phyloP scores from a whole-genome alignment of 2,797 vertebrate genomes.

The Pseudochaenichthys georgianus region DNA sequence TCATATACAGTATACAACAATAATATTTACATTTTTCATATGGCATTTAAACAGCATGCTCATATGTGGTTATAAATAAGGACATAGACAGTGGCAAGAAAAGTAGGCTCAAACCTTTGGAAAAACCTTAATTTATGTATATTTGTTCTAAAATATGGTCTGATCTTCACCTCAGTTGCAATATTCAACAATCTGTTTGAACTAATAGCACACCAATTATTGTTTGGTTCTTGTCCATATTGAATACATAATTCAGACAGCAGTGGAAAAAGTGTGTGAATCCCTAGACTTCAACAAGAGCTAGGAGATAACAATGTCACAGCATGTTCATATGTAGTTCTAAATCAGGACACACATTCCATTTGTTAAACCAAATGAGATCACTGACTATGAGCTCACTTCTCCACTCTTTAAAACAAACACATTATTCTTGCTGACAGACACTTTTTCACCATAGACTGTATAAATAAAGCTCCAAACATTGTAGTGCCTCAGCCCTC shows the following conservation, averaged over 20 bases:
- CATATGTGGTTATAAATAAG: slow-evolving; percentile 33
- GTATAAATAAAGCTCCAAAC: not conserved
- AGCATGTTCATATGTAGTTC: not conserved
- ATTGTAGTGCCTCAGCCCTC: slow-evolving; percentile 62
- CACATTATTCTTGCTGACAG: too few species aligned
- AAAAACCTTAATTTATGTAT: too few species aligned
- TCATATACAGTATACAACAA: slow-evolving; percentile 3
- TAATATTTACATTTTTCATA: not conserved
- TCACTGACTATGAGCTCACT: slow-evolving; percentile 9
- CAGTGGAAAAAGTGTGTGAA: too few species aligned
- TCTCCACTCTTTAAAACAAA: slow-evolving; percentile 1
- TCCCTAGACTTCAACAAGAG: too few species aligned
- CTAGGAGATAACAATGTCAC: not conserved
- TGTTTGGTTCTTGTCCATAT: too few species aligned
- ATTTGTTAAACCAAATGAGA: not conserved
- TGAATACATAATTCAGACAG: too few species aligned
- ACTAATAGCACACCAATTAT: too few species aligned
- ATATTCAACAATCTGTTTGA: too few species aligned
- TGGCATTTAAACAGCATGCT: slow-evolving; percentile 9
- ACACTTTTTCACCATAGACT: not conserved
- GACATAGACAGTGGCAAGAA: not conserved
- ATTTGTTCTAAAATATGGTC: too few species aligned
- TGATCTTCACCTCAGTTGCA: too few species aligned
- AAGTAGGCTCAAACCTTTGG: too few species aligned
- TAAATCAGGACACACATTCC: slow-evolving; percentile 43